Percentiles rank a stretch among this genome's conserved stretches.
Evolutionary conservation across 2,888 invertebrate genomes (phyloP).

Genomic region (Euzophera pinguis): DNA sequence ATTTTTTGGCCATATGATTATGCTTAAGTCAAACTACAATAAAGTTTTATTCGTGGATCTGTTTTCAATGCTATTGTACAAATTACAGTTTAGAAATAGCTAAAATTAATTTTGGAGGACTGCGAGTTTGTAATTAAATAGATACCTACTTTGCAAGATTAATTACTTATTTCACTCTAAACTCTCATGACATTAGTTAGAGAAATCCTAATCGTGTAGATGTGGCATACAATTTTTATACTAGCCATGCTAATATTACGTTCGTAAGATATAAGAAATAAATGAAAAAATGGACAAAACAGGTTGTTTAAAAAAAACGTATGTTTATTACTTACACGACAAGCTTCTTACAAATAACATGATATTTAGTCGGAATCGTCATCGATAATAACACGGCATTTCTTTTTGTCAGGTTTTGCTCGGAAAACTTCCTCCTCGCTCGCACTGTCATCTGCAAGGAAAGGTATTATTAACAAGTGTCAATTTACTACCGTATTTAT

Average conservation of each 20-base stretch:
- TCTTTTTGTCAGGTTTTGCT: constrained; percentile 49
- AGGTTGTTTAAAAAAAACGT: background rate
- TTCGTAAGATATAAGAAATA: too few relatives aligned
- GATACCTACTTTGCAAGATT: too few relatives aligned
- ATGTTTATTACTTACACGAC: background rate
- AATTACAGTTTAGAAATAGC: too few relatives aligned
- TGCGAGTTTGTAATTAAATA: too few relatives aligned
- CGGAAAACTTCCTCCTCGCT: constrained; percentile 45
- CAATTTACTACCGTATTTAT: background rate
- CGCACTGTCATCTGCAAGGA: constrained; percentile 53
- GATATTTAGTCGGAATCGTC: constrained; percentile 60
- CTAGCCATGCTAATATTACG: too few relatives aligned
- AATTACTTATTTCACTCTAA: too few relatives aligned
- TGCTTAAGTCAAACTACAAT: background rate
- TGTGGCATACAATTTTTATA: too few relatives aligned
- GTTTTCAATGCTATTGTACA: too few relatives aligned
- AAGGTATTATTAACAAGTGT: constrained; percentile 8
- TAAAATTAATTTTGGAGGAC: too few relatives aligned
- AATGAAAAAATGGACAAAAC: background rate
- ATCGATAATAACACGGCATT: constrained; percentile 56
- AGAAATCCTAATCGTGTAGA: too few relatives aligned
- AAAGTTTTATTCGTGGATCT: too few relatives aligned
- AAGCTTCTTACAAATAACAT: background rate
- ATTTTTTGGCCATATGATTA: background rate
- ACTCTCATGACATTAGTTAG: too few relatives aligned